These are phyloP conservation scores for Parasteatoda tepidariorum DNA, from an alignment of 1,140 invertebrate genomes.

Conservation along the genomic window DNA sequence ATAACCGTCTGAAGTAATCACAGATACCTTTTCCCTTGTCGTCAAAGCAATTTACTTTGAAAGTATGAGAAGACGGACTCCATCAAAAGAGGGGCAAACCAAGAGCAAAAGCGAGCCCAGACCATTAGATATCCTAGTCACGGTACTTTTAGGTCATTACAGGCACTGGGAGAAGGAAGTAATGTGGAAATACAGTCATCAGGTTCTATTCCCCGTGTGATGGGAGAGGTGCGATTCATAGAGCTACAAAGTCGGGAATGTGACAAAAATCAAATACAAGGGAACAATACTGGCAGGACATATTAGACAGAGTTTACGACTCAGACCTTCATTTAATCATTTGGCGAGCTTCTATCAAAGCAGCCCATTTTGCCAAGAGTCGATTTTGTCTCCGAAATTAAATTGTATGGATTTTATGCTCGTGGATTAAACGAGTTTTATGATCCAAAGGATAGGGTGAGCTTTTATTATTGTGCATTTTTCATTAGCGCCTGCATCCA, in stretches of 20 bases:
- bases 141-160: conserved; percentile 16
- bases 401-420: background rate
- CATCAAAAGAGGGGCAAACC: background rate
- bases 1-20: background rate
- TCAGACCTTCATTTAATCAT: background rate
- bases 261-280: conserved; percentile 19
- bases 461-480: no score
- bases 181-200: conserved; percentile 32
- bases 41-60: background rate
- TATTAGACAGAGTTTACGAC: background rate
- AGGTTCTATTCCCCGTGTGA: background rate
- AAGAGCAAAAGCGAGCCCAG: background rate
- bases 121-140: conserved; percentile 29
- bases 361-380: background rate
- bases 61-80: background rate
- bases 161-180: background rate
- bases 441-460: no score
- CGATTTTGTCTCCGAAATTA: background rate
- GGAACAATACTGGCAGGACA: background rate
- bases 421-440: no score
- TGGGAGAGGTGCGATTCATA: background rate
- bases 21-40: background rate
- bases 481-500: no score
- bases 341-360: background rate
- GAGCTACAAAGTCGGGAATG: background rate